Evolutionary conservation across 2,888 invertebrate genomes (phyloP), one percentile per base, ranked within the genome.

Genomic region (Syritta pipiens): DNA sequence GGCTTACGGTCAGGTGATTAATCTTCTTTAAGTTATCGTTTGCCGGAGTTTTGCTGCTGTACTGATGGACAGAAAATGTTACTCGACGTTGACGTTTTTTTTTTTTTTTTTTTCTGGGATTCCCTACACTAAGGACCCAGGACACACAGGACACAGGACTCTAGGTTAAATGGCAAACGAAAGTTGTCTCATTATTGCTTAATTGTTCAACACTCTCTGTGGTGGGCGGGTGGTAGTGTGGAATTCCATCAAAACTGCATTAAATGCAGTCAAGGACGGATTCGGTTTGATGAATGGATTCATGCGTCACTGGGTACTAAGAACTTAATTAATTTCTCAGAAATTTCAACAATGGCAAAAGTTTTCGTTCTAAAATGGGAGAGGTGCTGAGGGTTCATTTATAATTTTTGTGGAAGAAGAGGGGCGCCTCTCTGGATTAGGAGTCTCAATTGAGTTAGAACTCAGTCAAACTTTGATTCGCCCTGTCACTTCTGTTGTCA

Each of bases 1-100:
- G 22, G 9, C 37, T 10, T 19, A 49, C 30, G 30, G 19, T 20
- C 49, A 30, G 49, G 49, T 20, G 24, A 55, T 55, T 40, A 40
- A 55, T 55, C 55, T 55, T 55, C 12, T 55, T 55, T 40, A 55
- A 55, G 24, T 55, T 26, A 40, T 55, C 26, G 37, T 55, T 55
- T 51, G 51, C 10, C n/a, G n/a, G 35, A 51, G 10, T 35, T 37
- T 17, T 37, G 37, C n/a, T 32, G 51, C 32, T 12, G 22, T 6
- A 7, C 32, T 30, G 51, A 32, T 51, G 35, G 19, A 32, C 51
- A 32, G 10, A 30, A 49, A 49, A 26, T 48, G 30, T 20, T 49
- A 10, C 49, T 19, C 19, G 30, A 19, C 30, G 30, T 7, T 37
- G 37, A 37, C 14, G 49, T 49, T 49, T 17, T 14, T 9, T 10